Evolutionary conservation across 2,888 invertebrate genomes (phyloP), one percentile per base, ranked within the genome.

Genomic region (Meteorus cinctellus): DNA sequence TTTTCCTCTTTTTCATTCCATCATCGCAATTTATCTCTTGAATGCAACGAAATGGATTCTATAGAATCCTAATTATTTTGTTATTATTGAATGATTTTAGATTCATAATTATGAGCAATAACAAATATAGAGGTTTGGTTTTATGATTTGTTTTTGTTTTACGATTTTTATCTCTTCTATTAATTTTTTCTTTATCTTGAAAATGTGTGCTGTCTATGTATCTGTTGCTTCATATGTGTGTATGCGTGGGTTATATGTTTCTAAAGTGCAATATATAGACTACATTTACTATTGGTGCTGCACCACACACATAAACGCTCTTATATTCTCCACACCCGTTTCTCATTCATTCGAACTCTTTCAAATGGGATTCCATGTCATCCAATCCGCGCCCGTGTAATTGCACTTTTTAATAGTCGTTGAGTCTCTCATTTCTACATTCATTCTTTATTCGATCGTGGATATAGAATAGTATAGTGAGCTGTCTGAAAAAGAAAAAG

Each of bases 351-450:
- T 63, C 34, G n/a, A 31, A 31, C 63, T 63, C 63, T 31, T 63
- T 63, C 34, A 29, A 31, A 63, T n/a, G 63, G 63, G 27, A 27
- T 31, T 62, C 31, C 31, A 63, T 63, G 63, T 63, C 34, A 29
- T 63, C 29, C 34, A 63, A 29, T 63, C 34, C 63, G 55, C 31
- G 29, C 29, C 34, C 34, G 63, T 63, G 34, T 63, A 63, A 63
- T 63, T 63, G 63, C 63, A 63, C 63, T 63, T 63, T 63, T 63
- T 63, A 63, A 63, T 34, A 55, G 55, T 55, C 55, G 55, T 19
- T 55, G 55, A 55, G 19, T 55, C 19, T 55, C 55, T 55, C 55
- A 8, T 55, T 55, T 55, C 19, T 31, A 63, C 63, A 63, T 63
- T 29, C 29, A 63, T 63, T 63, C 63, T 63, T 31, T 63, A 63